Percentiles rank a stretch among this genome's conserved stretches.
Conservation (phyloP, 2,113 vertebrate species). For the Neodontobutis hainanensis region DNA sequence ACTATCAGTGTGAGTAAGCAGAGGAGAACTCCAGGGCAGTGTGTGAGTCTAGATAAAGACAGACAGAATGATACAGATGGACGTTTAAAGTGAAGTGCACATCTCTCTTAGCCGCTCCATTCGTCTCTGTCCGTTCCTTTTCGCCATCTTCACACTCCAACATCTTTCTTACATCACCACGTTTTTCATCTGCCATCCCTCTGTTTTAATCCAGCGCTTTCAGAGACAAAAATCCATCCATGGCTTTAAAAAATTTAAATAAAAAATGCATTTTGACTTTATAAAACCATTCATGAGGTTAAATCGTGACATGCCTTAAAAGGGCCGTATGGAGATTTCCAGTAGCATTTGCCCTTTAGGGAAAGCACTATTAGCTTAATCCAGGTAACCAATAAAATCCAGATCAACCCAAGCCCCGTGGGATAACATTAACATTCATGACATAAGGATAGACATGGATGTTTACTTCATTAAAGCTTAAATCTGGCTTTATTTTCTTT, state of each 20-base stretch:
- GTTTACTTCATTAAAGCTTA: slow-evolving; percentile 16
- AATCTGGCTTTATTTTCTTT: not conserved
- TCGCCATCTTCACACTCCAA: slow-evolving; percentile 22
- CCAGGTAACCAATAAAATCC: slow-evolving; percentile 20
- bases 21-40: slow-evolving; percentile 36
- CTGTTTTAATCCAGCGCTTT: slow-evolving; percentile 13
- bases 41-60: slow-evolving; percentile 43
- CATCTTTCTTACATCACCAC: slow-evolving; percentile 43
- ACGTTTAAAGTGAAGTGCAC: slow-evolving; percentile 49
- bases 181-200: slow-evolving; percentile 38
- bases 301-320: slow-evolving; percentile 21
- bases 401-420: slow-evolving; percentile 1
- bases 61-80: slow-evolving; percentile 55
- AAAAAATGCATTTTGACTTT: slow-evolving; percentile 12
- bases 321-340: slow-evolving; percentile 30
- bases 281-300: slow-evolving; percentile 26
- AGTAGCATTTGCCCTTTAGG: slow-evolving; percentile 36
- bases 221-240: slow-evolving; percentile 13
- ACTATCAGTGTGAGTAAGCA: slow-evolving; percentile 36
- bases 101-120: slow-evolving; percentile 49
- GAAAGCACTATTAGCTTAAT: slow-evolving; percentile 37
- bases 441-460: slow-evolving; percentile 1
- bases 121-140: slow-evolving; percentile 60
- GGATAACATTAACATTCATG: slow-evolving; percentile 20
- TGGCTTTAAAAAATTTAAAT: not conserved